Evolutionary conservation across 2,888 invertebrate species (phyloP), one percentile per base, ranked within the genome.

Genomic region (Punctoribates punctum): DNA sequence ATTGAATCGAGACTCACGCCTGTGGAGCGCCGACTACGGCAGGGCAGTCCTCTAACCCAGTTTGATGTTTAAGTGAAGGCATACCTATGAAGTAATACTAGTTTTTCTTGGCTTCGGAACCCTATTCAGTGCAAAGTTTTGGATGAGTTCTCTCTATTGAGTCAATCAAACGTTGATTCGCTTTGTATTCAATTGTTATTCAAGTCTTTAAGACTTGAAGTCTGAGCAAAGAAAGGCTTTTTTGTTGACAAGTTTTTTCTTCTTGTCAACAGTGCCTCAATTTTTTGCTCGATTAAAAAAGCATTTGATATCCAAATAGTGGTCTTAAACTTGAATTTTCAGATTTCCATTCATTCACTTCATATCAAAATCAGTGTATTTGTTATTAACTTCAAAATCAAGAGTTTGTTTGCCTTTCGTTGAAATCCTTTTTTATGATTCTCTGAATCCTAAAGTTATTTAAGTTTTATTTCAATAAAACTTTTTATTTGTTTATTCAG

Each of bases 11-110:
- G 42, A 42, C 13, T 42, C 13, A 13, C 42, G 8, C 8, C 11
- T 42, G 42, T 42, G 42, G 42, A 42, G 20, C 6, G 54, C 54
- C 42, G 42, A 13, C 42, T 42, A 13, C 8, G 42, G 29, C 17
- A 38, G 17, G 67, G 67, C 6, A n/a, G 67, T 38, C 67, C 67
- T 34, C 67, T 67, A 42, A 67, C 67, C 67, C 67, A 67, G 42
- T 67, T 67, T 29, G 20, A n/a, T 67, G 23, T 13, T 27, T 2
- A 29, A 17, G 27, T 67, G 15, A 20, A 13, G 13, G 34, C 17
- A 34, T 62, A 27, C 3, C 15, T 29, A 38, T 27, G 67, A 67
- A 38, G 67, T 42, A 67, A 38, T n/a, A 67, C 67, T 23, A 67
- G 29, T 67, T 67, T 42, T 67, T 62, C 51, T 51, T 9, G 20